Evolutionary conservation across 2,113 vertebrate genomes (phyloP), one percentile per base, ranked within the genome.

Genomic region (Vidua chalybeata): DNA sequence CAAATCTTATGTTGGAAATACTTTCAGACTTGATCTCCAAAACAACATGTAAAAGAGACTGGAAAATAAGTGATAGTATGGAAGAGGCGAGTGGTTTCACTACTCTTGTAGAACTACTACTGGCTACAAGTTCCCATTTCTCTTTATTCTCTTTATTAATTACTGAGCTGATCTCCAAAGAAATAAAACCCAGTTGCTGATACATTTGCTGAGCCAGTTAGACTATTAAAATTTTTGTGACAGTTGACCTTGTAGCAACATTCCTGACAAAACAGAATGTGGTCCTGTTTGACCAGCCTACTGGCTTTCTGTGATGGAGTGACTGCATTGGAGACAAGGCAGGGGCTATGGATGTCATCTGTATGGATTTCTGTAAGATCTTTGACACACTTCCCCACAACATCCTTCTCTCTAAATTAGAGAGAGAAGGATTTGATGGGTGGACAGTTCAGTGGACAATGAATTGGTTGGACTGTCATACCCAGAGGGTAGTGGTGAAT

Each of bases 391-490:
- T 5, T 21, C 4, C 21, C 19, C 20, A 43, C 3, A 49, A 30
- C 7, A 16, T 31, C 26, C 21, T 58, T 43, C 31, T 41, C 20
- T 58, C 30, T 35, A 58, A 43, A 58, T 35, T 35, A 66, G n/a
- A 61, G 28, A 61, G 31, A 62, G 59, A n/a, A 2, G 8, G 8
- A 17, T 67, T 58, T 58, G 43, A 43, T 35, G 26, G 4, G 13
- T 58, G 13, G 13, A 9, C 0, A 0, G 7, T 51, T 76, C 52
- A 35, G 8, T 24, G 43, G 35, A 30, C 24, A 26, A n/a, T 7
- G 13, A 66, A 49, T 58, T 35, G 24, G 35, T 35, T n/a, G 24
- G 71, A 35, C 16, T 43, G 35, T 11, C 2, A 0, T n/a, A 26
- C 26, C 16, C 31, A 43, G 72, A 67, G 13, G 1, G 7, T 21